Conservation (phyloP, 2,113 vertebrate genomes). For the Gallinago paraguaiae region DNA sequence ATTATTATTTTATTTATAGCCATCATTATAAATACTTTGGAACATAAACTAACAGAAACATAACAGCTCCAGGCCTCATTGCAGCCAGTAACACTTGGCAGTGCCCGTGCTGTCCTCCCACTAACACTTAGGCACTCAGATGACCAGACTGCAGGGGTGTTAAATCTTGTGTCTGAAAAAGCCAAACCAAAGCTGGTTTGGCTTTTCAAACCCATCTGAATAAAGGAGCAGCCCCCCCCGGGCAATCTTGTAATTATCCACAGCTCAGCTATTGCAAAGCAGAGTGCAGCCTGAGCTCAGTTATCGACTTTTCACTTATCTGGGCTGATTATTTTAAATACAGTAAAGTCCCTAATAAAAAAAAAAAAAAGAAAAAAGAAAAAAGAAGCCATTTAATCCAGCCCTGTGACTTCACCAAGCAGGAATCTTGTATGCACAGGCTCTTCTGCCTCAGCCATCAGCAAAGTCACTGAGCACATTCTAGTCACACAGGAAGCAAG, state of each 20-base stretch:
- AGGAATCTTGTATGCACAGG: not conserved
- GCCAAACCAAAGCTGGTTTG: too few species aligned
- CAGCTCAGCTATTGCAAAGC: slow-evolving; percentile 20
- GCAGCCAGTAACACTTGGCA: not conserved
- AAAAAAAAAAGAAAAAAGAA: not conserved
- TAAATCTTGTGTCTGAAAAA: not conserved
- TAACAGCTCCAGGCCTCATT: not conserved
- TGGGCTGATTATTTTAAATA: slow-evolving; percentile 43
- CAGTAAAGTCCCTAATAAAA: not conserved
- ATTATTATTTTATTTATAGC: slow-evolving; percentile 5
- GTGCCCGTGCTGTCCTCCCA: not conserved
- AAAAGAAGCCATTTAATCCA: not conserved
- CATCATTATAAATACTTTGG: not conserved
- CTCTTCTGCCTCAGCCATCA: not conserved
- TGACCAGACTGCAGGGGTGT: not conserved
- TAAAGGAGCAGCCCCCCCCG: not conserved
- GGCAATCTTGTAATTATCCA: slow-evolving; percentile 44
- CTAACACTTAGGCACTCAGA: not conserved
- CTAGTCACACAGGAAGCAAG: not conserved
- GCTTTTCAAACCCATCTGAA: not conserved
- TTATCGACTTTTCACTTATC: not conserved
- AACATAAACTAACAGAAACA: not conserved
- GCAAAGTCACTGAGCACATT: not conserved
- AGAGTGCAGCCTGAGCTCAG: slow-evolving; percentile 19
- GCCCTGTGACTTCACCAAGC: not conserved